phyloP scores from a whole-genome alignment of 2,113 vertebrate genomes.

The Thamnaconus septentrionalis region DNA sequence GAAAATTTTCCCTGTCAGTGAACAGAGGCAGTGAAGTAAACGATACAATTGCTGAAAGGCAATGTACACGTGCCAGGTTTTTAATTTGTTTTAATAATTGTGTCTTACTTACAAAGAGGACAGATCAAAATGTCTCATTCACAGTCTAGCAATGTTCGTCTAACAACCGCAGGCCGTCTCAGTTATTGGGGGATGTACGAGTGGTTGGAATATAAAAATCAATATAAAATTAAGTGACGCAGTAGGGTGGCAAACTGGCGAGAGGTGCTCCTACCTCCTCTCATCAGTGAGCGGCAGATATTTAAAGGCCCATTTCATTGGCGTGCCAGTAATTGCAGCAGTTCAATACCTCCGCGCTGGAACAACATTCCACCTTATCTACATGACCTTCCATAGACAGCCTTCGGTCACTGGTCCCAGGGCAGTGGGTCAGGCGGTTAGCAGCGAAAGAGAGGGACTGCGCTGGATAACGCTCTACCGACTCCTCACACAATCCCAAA shows the following conservation, averaged over 20 bases:
- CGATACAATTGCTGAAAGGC: too few species aligned
- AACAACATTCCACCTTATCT: slow-evolving; percentile 63
- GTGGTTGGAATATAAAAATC: not conserved
- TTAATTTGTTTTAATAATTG: too few species aligned
- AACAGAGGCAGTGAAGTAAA: too few species aligned
- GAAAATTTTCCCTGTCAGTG: too few species aligned
- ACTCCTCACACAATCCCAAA: slow-evolving; percentile 35
- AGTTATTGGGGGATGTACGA: too few species aligned
- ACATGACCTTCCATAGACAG: slow-evolving; percentile 63
- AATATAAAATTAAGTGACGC: not conserved
- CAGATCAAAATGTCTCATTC: too few species aligned
- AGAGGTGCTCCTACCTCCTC: slow-evolving; percentile 4
- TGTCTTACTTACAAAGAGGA: too few species aligned
- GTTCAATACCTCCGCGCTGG: slow-evolving; percentile 42
- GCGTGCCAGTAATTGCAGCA: slow-evolving; percentile 46
- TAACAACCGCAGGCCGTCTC: too few species aligned
- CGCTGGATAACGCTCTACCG: slow-evolving; percentile 21
- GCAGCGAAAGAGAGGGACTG: slow-evolving; percentile 10
- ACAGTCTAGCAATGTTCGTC: too few species aligned
- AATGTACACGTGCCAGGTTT: too few species aligned
- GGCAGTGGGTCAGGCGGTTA: not conserved
- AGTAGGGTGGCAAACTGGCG: slow-evolving; percentile 13
- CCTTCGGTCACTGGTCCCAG: slow-evolving; percentile 33
- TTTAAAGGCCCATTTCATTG: slow-evolving; percentile 53
- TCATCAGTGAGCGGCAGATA: slow-evolving; percentile 29